Conservation (phyloP, 2,797 vertebrate genomes). For the Poeciliopsis presidionis region DNA sequence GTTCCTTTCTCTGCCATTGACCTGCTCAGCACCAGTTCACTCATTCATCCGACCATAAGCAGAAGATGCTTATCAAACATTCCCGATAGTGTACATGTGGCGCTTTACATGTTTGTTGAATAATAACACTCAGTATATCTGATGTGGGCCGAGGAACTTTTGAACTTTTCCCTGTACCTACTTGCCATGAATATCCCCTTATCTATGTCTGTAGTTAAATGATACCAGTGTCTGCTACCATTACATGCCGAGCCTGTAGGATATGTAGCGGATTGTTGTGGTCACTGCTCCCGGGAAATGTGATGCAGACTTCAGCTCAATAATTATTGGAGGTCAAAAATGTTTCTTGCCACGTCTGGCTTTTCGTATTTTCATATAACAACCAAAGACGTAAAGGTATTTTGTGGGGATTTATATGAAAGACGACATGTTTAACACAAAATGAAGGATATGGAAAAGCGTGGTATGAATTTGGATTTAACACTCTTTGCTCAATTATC, state of each 20-base stretch:
- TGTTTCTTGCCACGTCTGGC: neutral
- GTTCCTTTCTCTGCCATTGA: constrained; percentile 18
- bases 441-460: neutral
- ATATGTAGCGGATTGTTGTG: constrained; percentile 50
- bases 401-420: neutral
- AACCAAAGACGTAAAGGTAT: neutral
- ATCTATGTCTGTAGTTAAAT: constrained; percentile 34
- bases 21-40: constrained; percentile 36
- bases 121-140: constrained; percentile 11
- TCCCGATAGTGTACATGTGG: constrained; percentile 41
- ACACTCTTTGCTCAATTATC: neutral
- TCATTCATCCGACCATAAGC: constrained; percentile 46
- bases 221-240: constrained; percentile 30
- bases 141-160: constrained; percentile 35
- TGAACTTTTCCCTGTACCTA: constrained; percentile 34
- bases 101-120: constrained; percentile 37
- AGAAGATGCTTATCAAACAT: constrained; percentile 53
- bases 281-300: constrained; percentile 40
- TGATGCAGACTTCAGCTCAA: constrained; percentile 57
- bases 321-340: constrained; percentile 41
- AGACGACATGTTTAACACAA: neutral
- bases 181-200: constrained; percentile 9
- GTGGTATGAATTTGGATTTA: neutral
- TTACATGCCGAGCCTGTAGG: constrained; percentile 41
- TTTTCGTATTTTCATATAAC: neutral